phyloP scores from a whole-genome alignment of 2,888 invertebrate genomes.

The Aproaerema taeniolella region DNA sequence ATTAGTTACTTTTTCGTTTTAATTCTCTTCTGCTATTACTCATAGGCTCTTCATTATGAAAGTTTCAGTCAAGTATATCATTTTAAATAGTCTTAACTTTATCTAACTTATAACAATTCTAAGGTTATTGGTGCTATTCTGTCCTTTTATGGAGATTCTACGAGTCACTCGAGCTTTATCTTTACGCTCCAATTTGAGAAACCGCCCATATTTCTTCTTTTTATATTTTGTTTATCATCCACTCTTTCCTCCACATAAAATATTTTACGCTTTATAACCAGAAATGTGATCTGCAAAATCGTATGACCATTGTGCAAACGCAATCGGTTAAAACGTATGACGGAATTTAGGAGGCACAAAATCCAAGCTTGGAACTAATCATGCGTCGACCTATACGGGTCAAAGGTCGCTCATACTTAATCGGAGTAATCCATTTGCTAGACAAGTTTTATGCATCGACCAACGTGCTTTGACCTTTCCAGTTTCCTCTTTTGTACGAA shows the following conservation, averaged over 20 bases:
- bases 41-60: too few species aligned
- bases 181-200: too few species aligned
- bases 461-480: conserved; percentile 38
- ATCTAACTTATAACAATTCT: too few species aligned
- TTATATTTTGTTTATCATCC: conserved; percentile 5
- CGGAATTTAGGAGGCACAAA: conserved; percentile 25
- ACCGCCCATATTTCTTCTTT: too few species aligned
- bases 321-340: conserved; percentile 7
- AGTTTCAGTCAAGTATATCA: too few species aligned
- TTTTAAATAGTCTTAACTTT: too few species aligned
- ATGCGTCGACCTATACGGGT: conserved; percentile 58
- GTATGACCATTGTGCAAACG: conserved; percentile 3
- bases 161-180: too few species aligned
- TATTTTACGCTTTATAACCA: conserved; percentile 7
- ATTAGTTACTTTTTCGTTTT: conserved; percentile 1
- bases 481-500: conserved; percentile 23
- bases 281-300: conserved; percentile 6
- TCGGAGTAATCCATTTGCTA: conserved; percentile 67
- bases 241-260: conserved; percentile 8
- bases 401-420: conserved; percentile 64
- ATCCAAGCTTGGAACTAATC: conserved; percentile 46
- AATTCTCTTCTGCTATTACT: too few species aligned
- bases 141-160: too few species aligned
- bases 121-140: too few species aligned
- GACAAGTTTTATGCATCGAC: conserved; percentile 58